Percentiles rank a stretch among this genome's conserved stretches.
These are phyloP conservation scores for Cyclura pinguis DNA, from an alignment of 2,797 vertebrate species.

Conservation along the genomic window DNA sequence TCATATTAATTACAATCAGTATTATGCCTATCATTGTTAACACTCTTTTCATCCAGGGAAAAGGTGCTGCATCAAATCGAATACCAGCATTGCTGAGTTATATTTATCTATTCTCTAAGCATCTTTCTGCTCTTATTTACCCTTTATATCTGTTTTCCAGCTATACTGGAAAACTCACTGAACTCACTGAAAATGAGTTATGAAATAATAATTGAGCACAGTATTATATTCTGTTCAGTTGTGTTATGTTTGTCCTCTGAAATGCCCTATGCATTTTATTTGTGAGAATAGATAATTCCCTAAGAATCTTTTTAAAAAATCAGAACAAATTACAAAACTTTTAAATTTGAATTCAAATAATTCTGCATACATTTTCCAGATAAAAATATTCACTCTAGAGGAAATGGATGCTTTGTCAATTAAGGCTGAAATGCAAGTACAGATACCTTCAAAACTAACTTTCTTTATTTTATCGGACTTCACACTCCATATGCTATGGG, in stretches of 20 bases:
- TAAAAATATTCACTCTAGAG: slow-evolving; percentile 79
- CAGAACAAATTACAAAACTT: not conserved
- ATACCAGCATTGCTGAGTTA: not conserved
- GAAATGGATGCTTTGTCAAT: slow-evolving; percentile 75
- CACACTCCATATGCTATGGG: slow-evolving; percentile 75
- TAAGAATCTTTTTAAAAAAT: not conserved
- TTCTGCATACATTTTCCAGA: slow-evolving; percentile 65
- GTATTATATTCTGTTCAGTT: not conserved
- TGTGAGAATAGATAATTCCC: too few species aligned
- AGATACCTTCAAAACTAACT: slow-evolving; percentile 65
- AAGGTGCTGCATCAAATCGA: not conserved
- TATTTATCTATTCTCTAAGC: not conserved
- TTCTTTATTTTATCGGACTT: slow-evolving; percentile 81
- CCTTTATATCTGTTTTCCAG: not conserved
- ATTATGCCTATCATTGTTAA: not conserved
- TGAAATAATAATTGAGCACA: not conserved
- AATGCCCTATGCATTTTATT: too few species aligned
- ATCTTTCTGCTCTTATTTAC: not conserved
- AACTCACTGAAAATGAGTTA: not conserved
- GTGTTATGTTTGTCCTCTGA: not conserved
- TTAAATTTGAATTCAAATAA: not conserved
- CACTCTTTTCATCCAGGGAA: not conserved
- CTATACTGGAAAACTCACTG: too few species aligned
- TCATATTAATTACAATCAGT: too few species aligned
- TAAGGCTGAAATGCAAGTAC: slow-evolving; percentile 81